phyloP scores from a whole-genome alignment of 2,888 invertebrate species.

The Coelopa pilipes region DNA sequence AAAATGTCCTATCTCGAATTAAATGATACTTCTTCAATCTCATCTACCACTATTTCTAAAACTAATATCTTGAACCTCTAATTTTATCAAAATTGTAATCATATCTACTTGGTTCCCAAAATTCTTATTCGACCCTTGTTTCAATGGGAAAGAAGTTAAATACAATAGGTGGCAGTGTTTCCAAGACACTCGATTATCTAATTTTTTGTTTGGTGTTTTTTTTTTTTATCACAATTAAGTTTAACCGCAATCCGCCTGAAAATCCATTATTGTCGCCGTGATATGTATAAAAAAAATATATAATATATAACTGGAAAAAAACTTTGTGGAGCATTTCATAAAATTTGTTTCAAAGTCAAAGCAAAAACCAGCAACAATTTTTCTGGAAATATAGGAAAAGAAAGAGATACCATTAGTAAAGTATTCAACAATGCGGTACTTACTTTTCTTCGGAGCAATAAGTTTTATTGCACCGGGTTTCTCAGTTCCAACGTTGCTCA shows the following conservation, averaged over 20 bases:
- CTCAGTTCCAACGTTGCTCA: conserved; percentile 68
- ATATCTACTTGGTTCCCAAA: not conserved
- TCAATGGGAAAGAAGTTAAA: not conserved
- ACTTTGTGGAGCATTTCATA: not conserved
- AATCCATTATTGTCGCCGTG: not conserved
- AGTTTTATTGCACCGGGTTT: conserved; percentile 86
- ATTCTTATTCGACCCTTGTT: not conserved
- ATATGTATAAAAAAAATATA: not conserved
- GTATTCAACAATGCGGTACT: conserved; percentile 69
- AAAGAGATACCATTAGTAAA: conserved; percentile 51
- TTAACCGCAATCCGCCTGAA: not conserved
- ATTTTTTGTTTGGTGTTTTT: too few relatives aligned
- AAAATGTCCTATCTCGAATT: too few relatives aligned
- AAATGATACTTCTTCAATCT: too few relatives aligned
- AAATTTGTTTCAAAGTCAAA: conserved; percentile 42
- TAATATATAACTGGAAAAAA: not conserved
- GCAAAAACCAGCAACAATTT: conserved; percentile 52
- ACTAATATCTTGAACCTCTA: too few relatives aligned
- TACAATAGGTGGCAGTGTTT: not conserved
- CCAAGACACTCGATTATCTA: not conserved
- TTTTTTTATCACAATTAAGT: not conserved
- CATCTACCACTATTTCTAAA: too few relatives aligned
- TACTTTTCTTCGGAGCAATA: conserved; percentile 91
- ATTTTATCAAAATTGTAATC: not conserved
- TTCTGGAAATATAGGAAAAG: conserved; percentile 44